Evolutionary conservation across 2,113 vertebrate species (phyloP).

Genomic region (Chunga burmeisteri): DNA sequence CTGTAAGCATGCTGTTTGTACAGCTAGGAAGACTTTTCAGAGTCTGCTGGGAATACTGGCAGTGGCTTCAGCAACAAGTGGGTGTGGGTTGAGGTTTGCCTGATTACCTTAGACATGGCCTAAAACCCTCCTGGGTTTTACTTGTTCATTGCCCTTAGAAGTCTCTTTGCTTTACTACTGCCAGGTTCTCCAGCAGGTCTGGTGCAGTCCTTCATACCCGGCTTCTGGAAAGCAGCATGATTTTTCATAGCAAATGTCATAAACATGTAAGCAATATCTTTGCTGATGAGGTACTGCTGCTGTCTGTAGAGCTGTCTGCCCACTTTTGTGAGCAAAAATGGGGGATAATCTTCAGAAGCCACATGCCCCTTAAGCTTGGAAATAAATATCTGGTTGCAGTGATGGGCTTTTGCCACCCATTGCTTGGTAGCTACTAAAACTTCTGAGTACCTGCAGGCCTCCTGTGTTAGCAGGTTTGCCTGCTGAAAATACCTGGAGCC

Average conservation of each 20-base stretch:
- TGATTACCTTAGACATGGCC: background rate
- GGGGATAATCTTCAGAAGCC: background rate
- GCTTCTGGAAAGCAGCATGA: background rate
- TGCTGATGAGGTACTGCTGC: background rate
- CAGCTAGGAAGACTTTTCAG: background rate
- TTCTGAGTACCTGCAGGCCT: background rate
- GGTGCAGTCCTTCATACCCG: background rate
- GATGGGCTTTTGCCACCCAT: background rate
- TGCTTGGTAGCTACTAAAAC: background rate
- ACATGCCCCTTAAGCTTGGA: background rate
- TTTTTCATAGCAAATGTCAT: background rate
- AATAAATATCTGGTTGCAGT: background rate
- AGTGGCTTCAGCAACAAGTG: rapidly evolving
- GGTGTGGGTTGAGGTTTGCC: background rate
- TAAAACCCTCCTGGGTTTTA: background rate
- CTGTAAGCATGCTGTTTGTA: background rate
- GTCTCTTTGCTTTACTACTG: background rate
- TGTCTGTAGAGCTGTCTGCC: background rate
- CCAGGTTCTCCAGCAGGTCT: background rate
- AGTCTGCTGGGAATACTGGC: background rate
- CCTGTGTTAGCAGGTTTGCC: rapidly evolving
- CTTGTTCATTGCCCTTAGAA: background rate
- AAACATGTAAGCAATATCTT: background rate
- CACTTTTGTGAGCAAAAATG: background rate
- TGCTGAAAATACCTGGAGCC: background rate